Percentiles rank a stretch among this genome's conserved stretches.
Evolutionary conservation across 2,113 vertebrate genomes (phyloP).

Genomic region (Sapajus apella): DNA sequence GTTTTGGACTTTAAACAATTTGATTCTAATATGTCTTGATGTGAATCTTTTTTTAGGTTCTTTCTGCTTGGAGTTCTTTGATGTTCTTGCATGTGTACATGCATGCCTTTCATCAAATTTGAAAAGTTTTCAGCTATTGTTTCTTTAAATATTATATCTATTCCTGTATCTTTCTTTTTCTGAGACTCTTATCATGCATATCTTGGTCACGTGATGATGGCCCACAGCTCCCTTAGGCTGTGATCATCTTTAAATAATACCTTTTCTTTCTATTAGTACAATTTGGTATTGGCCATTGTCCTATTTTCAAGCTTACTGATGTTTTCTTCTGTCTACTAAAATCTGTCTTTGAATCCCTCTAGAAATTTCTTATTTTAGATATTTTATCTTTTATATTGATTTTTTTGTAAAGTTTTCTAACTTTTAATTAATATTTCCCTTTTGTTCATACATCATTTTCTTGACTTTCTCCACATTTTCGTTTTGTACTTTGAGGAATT

Average conservation of each 20-base stretch:
- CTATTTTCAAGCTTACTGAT: neutral
- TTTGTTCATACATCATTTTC: no score
- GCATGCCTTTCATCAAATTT: no score
- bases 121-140: neutral
- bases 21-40: neutral
- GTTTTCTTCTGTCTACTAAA: no score
- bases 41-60: neutral
- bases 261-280: neutral
- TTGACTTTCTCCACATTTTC: no score
- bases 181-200: neutral
- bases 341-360: no score
- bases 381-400: no score
- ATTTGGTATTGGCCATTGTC: neutral
- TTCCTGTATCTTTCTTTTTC: neutral
- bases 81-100: no score
- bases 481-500: no score
- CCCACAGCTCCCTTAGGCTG: neutral
- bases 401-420: no score
- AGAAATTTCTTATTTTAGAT: no score
- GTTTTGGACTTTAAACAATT: neutral
- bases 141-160: neutral
- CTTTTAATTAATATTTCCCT: no score
- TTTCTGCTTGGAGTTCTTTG: neutral
- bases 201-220: neutral
- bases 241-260: neutral